Conservation (phyloP, 1,140 invertebrate species). For the Apis laboriosa region DNA sequence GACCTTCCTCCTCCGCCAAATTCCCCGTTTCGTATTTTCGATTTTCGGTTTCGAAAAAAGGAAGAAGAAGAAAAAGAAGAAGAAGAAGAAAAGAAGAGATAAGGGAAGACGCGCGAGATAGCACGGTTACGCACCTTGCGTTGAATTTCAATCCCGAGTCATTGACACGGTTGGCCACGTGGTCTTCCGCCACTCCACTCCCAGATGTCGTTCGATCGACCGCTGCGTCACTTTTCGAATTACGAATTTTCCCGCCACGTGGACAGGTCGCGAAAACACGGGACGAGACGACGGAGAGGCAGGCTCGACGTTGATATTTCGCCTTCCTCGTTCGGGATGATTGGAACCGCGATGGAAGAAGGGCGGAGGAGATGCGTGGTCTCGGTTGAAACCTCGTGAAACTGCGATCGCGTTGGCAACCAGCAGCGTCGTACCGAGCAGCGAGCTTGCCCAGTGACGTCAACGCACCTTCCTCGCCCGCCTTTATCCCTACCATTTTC, state of each 20-base stretch:
- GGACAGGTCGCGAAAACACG: neutral
- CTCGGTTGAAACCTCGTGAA: constrained; percentile 55
- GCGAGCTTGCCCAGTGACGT: constrained; percentile 62
- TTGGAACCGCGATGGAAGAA: neutral
- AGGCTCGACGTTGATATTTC: neutral
- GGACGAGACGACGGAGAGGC: no score
- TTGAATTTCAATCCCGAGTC: constrained; percentile 4
- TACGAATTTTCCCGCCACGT: constrained; percentile 24
- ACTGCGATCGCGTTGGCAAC: constrained; percentile 51
- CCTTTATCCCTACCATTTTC: constrained; percentile 56
- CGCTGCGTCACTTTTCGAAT: constrained; percentile 26
- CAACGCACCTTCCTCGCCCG: constrained; percentile 53
- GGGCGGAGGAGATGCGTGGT: neutral
- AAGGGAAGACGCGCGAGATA: neutral
- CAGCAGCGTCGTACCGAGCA: constrained; percentile 51
- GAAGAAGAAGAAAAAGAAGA: no score
- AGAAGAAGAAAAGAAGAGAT: neutral
- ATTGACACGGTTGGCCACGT: constrained; percentile 32
- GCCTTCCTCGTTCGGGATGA: accelerated
- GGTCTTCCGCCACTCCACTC: neutral
- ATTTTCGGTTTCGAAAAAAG: no score
- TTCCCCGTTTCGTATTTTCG: neutral
- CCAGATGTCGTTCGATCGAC: constrained; percentile 41
- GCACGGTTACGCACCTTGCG: neutral
- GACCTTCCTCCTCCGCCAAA: neutral